Percentiles rank a stretch among this genome's conserved stretches.
Conservation (phyloP, 2,113 vertebrate species). For the Myrmecophaga tridactyla region DNA sequence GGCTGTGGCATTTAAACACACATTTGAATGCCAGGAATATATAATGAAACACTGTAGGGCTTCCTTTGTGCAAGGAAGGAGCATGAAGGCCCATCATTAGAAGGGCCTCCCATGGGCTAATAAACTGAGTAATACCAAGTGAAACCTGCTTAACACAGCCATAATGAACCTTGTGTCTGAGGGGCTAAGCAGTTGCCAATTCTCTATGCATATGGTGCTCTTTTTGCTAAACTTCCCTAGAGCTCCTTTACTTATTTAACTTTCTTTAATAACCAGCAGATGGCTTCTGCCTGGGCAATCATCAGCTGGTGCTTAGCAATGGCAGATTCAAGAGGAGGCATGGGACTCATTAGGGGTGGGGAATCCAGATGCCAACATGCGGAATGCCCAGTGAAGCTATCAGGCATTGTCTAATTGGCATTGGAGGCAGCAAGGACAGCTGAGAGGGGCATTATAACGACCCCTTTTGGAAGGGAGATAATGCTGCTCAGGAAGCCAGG, state of each 20-base stretch:
- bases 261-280: constrained; percentile 77
- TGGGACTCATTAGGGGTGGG: constrained; percentile 73
- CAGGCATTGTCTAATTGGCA: constrained; percentile 58
- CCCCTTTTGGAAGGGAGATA: not conserved
- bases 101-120: not conserved
- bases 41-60: constrained; percentile 23
- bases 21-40: not conserved
- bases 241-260: constrained; percentile 71
- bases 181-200: constrained; percentile 44
- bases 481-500: not conserved
- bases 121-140: not conserved
- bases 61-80: not conserved
- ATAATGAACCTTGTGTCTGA: constrained; percentile 45
- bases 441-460: not conserved
- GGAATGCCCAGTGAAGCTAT: constrained; percentile 64
- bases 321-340: constrained; percentile 67
- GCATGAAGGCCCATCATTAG: not conserved
- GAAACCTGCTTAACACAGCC: constrained; percentile 31
- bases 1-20: not conserved
- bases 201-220: constrained; percentile 65
- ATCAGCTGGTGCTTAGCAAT: constrained; percentile 70
- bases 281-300: constrained; percentile 74
- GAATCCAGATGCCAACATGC: constrained; percentile 66
- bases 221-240: constrained; percentile 55
- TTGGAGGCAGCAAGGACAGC: constrained; percentile 22